Base-by-base conservation (phyloP, 2,797 vertebrate genomes). In the Gouania willdenowi region DNA sequence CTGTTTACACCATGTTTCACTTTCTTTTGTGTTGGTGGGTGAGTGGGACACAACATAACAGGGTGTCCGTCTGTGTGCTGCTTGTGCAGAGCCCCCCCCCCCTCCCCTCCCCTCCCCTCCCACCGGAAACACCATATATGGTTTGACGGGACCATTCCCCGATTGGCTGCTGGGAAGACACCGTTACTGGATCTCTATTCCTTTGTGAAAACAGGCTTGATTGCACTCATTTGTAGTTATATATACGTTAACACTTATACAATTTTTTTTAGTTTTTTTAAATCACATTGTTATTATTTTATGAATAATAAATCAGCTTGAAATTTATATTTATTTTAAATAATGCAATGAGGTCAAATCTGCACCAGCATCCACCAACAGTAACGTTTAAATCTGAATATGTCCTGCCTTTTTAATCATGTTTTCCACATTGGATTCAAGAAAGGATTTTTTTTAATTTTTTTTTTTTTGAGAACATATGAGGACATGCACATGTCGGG, bases 81-180 rank as follows among this genome's bases (percentile, higher is more conserved):
- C 10, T 22, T 20, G 28, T 39, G 37, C 16, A 6, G 23, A 23
- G 16, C 44, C 17, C 42, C 26, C 27, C 30, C 11, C 13, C 10
- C 33, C 18, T 9, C n/a, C n/a, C 75, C 84, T n/a, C n/a, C n/a
- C 42, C 26, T 27, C 30, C 11, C 13, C 10, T 33, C 18, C 9
- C n/a, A n/a, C 75, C 84, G 88, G 88, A 90, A 85, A 34, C 60
- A 1, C 88, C 86, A 86, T 77, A 87, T 85, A 89, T 84, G 87
- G 87, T 5, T 55, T 48, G 48, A 34, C 36, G 29, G 31, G 63
- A 62, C 66, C 45, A 52, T 29, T 66, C 50, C 14, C 48, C 51
- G 66, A 87, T 85, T 84, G 85, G 82, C 55, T 82, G 62, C 49
- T 60, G 51, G 25, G 53, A 72, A 69, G 41, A 33, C 52, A 66